Evolutionary conservation across 2,888 invertebrate genomes (phyloP).

Genomic region (Monochamus alternatus): DNA sequence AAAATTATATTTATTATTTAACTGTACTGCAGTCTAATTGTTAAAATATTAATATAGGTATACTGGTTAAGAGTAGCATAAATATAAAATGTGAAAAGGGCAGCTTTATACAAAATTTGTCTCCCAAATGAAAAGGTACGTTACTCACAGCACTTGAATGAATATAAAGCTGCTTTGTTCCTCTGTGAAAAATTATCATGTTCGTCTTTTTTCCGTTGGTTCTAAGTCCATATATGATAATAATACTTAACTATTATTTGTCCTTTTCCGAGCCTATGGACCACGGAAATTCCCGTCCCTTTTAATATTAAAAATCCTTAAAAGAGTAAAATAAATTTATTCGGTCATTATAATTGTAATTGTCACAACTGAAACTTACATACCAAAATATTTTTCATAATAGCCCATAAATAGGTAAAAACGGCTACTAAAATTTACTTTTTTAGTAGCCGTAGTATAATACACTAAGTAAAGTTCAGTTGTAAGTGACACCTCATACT

Average conservation of each 20-base stretch:
- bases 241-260: slow-evolving; percentile 61
- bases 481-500: slow-evolving; percentile 32
- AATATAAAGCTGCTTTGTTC: slow-evolving; percentile 30
- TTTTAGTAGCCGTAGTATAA: not conserved
- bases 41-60: slow-evolving; percentile 38
- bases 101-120: slow-evolving; percentile 19
- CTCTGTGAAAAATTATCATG: slow-evolving; percentile 32
- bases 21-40: slow-evolving; percentile 40
- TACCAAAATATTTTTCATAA: slow-evolving; percentile 8
- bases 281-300: slow-evolving; percentile 72
- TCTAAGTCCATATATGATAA: slow-evolving; percentile 65
- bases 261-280: slow-evolving; percentile 71
- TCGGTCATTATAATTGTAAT: slow-evolving; percentile 28
- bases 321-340: slow-evolving; percentile 36
- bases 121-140: not conserved
- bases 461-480: slow-evolving; percentile 20
- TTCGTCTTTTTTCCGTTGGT: slow-evolving; percentile 65
- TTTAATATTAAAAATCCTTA: slow-evolving; percentile 49
- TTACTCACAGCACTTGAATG: not conserved
- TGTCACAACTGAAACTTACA: slow-evolving; percentile 15
- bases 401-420: slow-evolving; percentile 14
- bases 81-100: slow-evolving; percentile 31
- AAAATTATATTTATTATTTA: slow-evolving; percentile 32
- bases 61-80: slow-evolving; percentile 32
- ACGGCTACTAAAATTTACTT: slow-evolving; percentile 12